Evolutionary conservation across 1,140 invertebrate species (phyloP).

Genomic region (Cotesia vestalis): DNA sequence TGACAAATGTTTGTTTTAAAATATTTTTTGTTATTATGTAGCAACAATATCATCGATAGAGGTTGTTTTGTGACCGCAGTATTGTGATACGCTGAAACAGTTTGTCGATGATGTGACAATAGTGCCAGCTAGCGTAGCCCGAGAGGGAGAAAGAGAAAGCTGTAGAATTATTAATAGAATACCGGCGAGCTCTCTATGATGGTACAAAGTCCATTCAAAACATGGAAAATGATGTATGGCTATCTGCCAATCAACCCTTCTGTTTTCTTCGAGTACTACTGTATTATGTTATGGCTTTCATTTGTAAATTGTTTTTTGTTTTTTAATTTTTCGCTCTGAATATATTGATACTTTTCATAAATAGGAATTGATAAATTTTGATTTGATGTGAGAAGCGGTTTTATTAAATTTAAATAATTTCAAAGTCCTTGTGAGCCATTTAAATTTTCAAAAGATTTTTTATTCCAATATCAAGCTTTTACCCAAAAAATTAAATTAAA

Average conservation of each 20-base stretch:
- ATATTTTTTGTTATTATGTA: conserved; percentile 25
- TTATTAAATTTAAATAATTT: too few relatives aligned
- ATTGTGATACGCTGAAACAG: conserved; percentile 24
- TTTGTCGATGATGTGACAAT: conserved; percentile 44
- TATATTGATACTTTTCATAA: too few relatives aligned
- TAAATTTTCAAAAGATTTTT: too few relatives aligned
- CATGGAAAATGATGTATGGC: conserved; percentile 46
- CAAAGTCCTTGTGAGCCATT: too few relatives aligned
- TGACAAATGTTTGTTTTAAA: conserved; percentile 9
- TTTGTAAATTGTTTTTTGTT: too few relatives aligned
- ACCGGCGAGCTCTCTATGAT: conserved; percentile 27
- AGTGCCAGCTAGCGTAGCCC: conserved; percentile 19
- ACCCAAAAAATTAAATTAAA: too few relatives aligned
- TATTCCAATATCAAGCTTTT: too few relatives aligned
- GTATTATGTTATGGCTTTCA: too few relatives aligned
- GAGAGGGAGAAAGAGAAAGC: conserved; percentile 24
- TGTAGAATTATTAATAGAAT: conserved; percentile 44
- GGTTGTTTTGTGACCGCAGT: conserved; percentile 40
- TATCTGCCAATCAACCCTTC: conserved; percentile 38
- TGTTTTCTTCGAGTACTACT: too few relatives aligned
- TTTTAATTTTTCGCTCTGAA: too few relatives aligned
- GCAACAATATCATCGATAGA: conserved; percentile 32
- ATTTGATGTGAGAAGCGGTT: too few relatives aligned
- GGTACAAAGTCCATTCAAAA: conserved; percentile 38
- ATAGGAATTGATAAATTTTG: too few relatives aligned